Percentiles rank a stretch among this genome's conserved stretches.
phyloP scores from a whole-genome alignment of 53 echinoderm and acorn worm genomes.

The Astropecten irregularis region DNA sequence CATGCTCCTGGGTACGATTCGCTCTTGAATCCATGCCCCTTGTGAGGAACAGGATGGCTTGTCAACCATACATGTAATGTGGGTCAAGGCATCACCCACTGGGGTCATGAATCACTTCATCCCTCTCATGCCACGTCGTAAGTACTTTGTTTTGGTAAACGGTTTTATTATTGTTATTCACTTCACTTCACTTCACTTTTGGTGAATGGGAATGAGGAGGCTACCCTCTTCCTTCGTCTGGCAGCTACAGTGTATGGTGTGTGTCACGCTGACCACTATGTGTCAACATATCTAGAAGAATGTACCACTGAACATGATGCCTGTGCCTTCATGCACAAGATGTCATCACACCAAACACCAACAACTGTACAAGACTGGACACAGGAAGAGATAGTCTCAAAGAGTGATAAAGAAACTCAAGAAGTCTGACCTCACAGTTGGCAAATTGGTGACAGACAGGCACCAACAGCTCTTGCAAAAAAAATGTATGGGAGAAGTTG shows the following conservation, averaged over 20 bases:
- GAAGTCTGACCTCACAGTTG: not conserved
- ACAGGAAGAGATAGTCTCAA: not conserved
- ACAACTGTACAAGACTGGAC: not conserved
- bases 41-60: not conserved
- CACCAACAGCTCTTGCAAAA: no score
- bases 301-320: no score
- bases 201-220: not conserved
- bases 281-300: no score
- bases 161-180: no score
- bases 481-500: no score
- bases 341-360: not conserved
- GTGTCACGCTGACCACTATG: constrained; percentile 14
- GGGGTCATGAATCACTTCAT: not conserved
- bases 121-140: not conserved
- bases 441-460: no score
- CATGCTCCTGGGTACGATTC: not conserved
- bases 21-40: not conserved
- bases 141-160: not conserved
- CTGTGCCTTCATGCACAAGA: not conserved
- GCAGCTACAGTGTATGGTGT: constrained; percentile 25
- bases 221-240: not conserved
- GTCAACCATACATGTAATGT: not conserved
- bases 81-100: not conserved
- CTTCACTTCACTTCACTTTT: no score
- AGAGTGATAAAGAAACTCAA: not conserved